phyloP scores from a whole-genome alignment of 1,140 invertebrate genomes.

The Armadillidium nasatum region DNA sequence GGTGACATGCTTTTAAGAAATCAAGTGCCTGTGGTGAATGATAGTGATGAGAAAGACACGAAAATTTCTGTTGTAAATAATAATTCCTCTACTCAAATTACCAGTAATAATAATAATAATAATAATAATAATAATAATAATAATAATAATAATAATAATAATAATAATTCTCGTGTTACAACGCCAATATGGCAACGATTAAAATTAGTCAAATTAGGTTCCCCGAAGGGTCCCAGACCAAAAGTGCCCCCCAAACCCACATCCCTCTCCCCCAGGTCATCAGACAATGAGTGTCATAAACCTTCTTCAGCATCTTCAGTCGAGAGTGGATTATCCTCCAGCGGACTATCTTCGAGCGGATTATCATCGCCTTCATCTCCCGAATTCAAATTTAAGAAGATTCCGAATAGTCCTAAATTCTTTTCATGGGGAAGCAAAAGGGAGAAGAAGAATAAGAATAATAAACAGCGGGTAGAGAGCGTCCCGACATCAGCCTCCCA shows the following conservation, averaged over 20 bases:
- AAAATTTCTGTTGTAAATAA: too few relatives aligned
- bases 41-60: too few relatives aligned
- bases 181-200: conserved; percentile 35
- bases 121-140: too few relatives aligned
- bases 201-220: conserved; percentile 31
- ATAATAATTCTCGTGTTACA: neutral
- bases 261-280: conserved; percentile 30
- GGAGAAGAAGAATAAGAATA: conserved; percentile 25
- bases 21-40: too few relatives aligned
- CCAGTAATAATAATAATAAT: too few relatives aligned
- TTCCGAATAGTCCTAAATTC: conserved; percentile 30
- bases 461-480: too few relatives aligned
- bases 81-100: too few relatives aligned
- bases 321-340: conserved; percentile 23
- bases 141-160: too few relatives aligned
- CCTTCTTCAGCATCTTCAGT: neutral
- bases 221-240: conserved; percentile 27
- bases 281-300: conserved; percentile 31
- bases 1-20: too few relatives aligned
- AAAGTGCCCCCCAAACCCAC: conserved; percentile 31
- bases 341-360: neutral
- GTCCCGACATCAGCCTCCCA: too few relatives aligned
- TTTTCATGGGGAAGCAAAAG: conserved; percentile 35
- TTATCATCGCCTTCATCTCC: conserved; percentile 34
- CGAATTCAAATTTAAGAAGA: conserved; percentile 29